Evolutionary conservation across 2,888 invertebrate genomes (phyloP).

Genomic region (Leptinotarsa rubiginosa): DNA sequence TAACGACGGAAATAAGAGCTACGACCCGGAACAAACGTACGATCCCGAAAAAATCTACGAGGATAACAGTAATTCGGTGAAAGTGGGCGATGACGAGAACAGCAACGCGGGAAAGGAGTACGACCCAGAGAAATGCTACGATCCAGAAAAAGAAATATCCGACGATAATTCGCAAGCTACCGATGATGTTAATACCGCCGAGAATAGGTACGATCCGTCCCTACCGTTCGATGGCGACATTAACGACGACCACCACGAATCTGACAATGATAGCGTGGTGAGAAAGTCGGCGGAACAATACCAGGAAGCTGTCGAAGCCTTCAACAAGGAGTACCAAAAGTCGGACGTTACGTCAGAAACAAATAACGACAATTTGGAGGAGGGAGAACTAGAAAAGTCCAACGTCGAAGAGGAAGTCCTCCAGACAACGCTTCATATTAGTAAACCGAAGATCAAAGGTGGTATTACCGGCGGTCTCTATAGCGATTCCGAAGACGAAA

Average conservation of each 20-base stretch:
- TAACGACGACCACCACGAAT: slow-evolving; percentile 12
- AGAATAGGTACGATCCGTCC: slow-evolving; percentile 31
- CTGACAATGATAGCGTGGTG: background rate
- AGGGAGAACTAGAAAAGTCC: slow-evolving; percentile 1
- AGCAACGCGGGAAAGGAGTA: slow-evolving; percentile 25
- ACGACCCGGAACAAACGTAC: slow-evolving; percentile 33
- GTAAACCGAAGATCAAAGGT: slow-evolving; percentile 36
- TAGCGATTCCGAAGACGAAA: slow-evolving; percentile 65
- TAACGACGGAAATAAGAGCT: slow-evolving; percentile 16
- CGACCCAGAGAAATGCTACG: slow-evolving; percentile 27
- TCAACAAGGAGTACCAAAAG: slow-evolving; percentile 6
- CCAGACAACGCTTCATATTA: slow-evolving; percentile 19
- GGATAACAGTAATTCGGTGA: slow-evolving; percentile 24
- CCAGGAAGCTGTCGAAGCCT: slow-evolving; percentile 11
- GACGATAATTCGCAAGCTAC: background rate
- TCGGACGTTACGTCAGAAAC: background rate
- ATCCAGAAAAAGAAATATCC: slow-evolving; percentile 2
- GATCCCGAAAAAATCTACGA: slow-evolving; percentile 36
- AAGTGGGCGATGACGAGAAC: slow-evolving; percentile 8
- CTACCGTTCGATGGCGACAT: slow-evolving; percentile 27
- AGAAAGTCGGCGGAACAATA: slow-evolving; percentile 5
- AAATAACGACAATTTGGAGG: slow-evolving; percentile 7
- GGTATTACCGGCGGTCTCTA: slow-evolving; percentile 54
- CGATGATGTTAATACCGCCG: background rate
- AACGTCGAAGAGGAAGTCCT: slow-evolving; percentile 21